Evolutionary conservation across 2,113 vertebrate species (phyloP), one percentile per base, ranked within the genome.

Genomic region (Geococcyx californianus): DNA sequence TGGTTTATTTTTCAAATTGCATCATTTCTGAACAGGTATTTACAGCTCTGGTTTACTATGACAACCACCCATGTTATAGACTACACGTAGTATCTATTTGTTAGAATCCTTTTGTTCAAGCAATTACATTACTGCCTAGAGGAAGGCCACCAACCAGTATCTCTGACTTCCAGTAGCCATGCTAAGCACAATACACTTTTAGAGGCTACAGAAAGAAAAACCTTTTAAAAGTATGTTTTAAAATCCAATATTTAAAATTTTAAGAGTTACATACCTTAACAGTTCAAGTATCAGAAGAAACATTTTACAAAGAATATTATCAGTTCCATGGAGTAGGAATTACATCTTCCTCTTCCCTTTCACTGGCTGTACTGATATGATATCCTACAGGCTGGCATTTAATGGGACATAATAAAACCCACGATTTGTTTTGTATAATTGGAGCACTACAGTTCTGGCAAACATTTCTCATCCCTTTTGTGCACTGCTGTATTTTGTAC

Each of bases 21-120:
- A 47, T 67, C 66, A 63, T 56, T 93, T 91, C 83, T 81, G 59
- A 90, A 83, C 75, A 95, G 88, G 69, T 96, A 90, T 74, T 86
- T 63, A 40, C 64, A 54, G 72, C 60, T 86, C 79, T 63, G 63
- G 21, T 90, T 94, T 94, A 84, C 90, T 95, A 68, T 87, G 90
- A 96, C 77, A 96, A 92, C 92, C 83, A 68, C 24, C 26, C 76
- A n/a, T 81, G 36, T n/a, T 87, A 60, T 1, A 64, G 44, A n/a
- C n/a, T 70, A 86, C 60, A 90, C 1, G 14, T 56, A 76, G n/a
- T 7, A 90, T 36, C 72, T 64, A 49, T 82, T 56, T 64, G 64
- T 56, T 25, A 64, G 40, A 64, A 84, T 89, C 56, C 90, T 92
- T 91, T 91, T 96, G 92, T 87, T 94, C 58, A 59, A 59, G 69